Base-by-base conservation (phyloP, 2,888 invertebrate species). In the Gordius sp. region DNA sequence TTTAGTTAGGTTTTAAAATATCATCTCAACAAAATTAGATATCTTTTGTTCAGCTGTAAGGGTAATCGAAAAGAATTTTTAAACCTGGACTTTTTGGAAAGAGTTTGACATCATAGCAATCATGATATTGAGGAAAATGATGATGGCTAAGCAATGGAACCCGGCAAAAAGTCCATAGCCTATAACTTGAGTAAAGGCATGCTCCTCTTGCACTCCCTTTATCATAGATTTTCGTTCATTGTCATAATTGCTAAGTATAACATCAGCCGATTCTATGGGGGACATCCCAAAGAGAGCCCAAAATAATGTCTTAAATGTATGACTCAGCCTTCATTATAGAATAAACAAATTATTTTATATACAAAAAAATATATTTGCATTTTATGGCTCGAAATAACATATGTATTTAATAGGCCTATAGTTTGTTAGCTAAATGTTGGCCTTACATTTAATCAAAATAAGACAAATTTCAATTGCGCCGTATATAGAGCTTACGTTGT, bases 71-170 rank as follows among this genome's bases (percentile, higher is more conserved):
- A 47, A 47, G 23, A 47, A 20, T n/a, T n/a, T 18, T 8, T 47
- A n/a, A n/a, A 47, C 47, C 47, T 47, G 47, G 4, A 47, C 47
- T 47, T 47, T 47, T 47, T 47, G 47, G 47, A 47, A 47, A 4
- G 47, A 47, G 47, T 47, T 47, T n/a, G 47, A 47, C 47, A 47
- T 47, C 47, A 47, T 47, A 20, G 47, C 47, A 20, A 47, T 47
- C 47, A 47, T 47, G 8, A 47, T 47, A 20, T 47, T 47, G 4
- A 47, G 23, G 20, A 47, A 47, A n/a, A 47, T 20, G 20, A 47
- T 47, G 8, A 47, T 47, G 23, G 47, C 47, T 18, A 47, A 18
- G 4, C 8, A 23, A 20, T 47, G 47, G 23, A 47, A 47, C 47
- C 8, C 23, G 20, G 47, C 47, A 47, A 47, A 47, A n/a, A 47